These are phyloP conservation scores for Venustaconcha ellipsiformis DNA, from an alignment of 1,140 invertebrate species.

Conservation along the genomic window DNA sequence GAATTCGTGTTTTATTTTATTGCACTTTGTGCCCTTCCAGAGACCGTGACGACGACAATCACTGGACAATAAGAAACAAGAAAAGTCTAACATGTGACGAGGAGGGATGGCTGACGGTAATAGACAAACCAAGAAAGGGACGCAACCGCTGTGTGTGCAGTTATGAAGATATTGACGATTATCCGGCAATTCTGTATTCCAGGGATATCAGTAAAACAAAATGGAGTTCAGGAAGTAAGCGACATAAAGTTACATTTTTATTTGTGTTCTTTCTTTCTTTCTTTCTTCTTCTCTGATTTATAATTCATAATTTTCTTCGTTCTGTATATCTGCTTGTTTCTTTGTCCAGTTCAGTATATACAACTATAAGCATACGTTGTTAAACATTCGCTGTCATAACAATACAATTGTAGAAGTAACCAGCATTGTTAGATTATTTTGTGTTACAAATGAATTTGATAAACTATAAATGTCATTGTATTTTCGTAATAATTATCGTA, in stretches of 20 bases:
- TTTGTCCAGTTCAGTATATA: too few relatives aligned
- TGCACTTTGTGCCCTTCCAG: constrained; percentile 4
- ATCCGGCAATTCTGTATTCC: constrained; percentile 28
- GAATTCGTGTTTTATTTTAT: background rate
- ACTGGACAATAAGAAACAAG: constrained; percentile 22
- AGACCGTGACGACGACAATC: constrained; percentile 17
- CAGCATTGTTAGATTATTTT: too few relatives aligned
- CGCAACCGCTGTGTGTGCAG: constrained; percentile 29
- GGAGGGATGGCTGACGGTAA: constrained; percentile 29
- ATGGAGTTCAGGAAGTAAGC: constrained; percentile 24
- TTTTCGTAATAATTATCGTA: too few relatives aligned
- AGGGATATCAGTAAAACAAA: constrained; percentile 23
- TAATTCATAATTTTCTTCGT: too few relatives aligned
- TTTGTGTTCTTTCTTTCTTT: too few relatives aligned
- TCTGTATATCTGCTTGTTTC: too few relatives aligned
- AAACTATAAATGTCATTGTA: too few relatives aligned
- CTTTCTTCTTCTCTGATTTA: too few relatives aligned
- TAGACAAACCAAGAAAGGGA: constrained; percentile 29
- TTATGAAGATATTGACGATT: constrained; percentile 28
- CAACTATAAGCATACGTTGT: too few relatives aligned
- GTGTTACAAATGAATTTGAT: too few relatives aligned
- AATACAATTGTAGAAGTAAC: too few relatives aligned
- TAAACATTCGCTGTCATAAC: too few relatives aligned
- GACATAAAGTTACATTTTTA: background rate
- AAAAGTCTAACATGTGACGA: constrained; percentile 20